Evolutionary conservation across 2,113 vertebrate species (phyloP).

Genomic region (Microtus oregoni): DNA sequence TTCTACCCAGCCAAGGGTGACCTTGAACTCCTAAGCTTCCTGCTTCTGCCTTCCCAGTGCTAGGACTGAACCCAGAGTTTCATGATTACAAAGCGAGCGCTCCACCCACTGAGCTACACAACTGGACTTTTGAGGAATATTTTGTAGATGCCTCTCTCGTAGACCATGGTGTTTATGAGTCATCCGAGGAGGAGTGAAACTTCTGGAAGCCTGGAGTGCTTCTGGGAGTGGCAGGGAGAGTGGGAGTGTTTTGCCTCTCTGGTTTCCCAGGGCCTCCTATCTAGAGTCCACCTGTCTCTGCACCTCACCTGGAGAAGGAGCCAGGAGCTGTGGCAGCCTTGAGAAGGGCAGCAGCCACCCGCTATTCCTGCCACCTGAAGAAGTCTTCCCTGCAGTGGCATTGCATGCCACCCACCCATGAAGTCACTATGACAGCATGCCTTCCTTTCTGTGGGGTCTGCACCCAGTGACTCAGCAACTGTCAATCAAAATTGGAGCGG

Average conservation of each 20-base stretch:
- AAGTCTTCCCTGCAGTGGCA: background rate
- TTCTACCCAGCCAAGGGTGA: background rate
- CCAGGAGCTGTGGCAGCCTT: background rate
- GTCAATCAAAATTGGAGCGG: no score
- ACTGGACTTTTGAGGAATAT: no score
- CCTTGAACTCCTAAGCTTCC: background rate
- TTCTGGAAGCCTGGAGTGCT: background rate
- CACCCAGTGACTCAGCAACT: background rate
- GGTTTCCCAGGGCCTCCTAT: background rate
- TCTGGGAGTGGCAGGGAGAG: background rate
- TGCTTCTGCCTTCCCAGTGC: background rate
- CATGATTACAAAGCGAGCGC: fast-evolving
- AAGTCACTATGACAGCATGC: background rate
- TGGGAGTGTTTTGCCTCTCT: background rate
- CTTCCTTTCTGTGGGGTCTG: background rate
- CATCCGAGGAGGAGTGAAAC: background rate
- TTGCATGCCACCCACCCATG: background rate
- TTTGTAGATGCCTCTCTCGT: background rate
- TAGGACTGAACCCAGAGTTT: background rate
- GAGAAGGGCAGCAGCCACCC: no score
- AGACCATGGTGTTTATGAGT: background rate
- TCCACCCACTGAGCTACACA: background rate
- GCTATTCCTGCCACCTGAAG: no score
- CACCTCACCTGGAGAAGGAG: background rate
- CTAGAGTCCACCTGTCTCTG: no score